Base-by-base conservation (phyloP, 2,797 vertebrate species). In the Microtus agrestis region DNA sequence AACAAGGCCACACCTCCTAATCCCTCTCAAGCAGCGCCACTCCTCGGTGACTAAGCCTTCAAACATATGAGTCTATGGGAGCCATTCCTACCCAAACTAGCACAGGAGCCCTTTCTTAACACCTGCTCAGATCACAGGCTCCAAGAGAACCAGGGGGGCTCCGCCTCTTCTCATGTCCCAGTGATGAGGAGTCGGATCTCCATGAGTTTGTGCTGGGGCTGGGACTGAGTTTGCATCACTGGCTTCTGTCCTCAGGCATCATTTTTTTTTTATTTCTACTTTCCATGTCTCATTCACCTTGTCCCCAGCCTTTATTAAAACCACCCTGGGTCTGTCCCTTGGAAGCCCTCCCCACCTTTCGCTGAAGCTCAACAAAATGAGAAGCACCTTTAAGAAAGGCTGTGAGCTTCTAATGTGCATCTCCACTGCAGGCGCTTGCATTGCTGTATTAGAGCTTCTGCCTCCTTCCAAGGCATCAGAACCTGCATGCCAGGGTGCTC, bases 131-230 rank as follows among this genome's bases (percentile, higher is more conserved):
- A 65, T 56, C 6, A 25, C 0, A 74, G 81, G n/a, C 15, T 25
- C 43, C 6, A 6, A 11, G 9, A 65, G 51, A 15, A 43, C 27
- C 25, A 8, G 34, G 27, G 51, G 25, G 29, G 15, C 13, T 51
- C 4, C 4, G n/a, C 8, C 1, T 19, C 40, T 69, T 5, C 46
- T 69, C 19, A 8, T 2, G 23, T 34, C 40, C 74, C 46, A 31
- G 10, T 48, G 31, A 37, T 3, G 51, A 61, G 67, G 67, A 85
- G 3, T 17, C 21, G 67, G 67, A 21, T n/a, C 76, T 31, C 25
- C 15, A 13, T 1, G 23, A 40, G 27, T 1, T n/a, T 13, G 2
- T 0, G 0, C 34, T 37, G 21, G 6, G 2, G 2, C 21, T 40
- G 37, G 37, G 6, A 46, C 37, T 80, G 1, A 71, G 14, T 19